These are phyloP conservation scores for Gerosis bhagava DNA, from an alignment of 2,888 invertebrate species.

Conservation along the genomic window DNA sequence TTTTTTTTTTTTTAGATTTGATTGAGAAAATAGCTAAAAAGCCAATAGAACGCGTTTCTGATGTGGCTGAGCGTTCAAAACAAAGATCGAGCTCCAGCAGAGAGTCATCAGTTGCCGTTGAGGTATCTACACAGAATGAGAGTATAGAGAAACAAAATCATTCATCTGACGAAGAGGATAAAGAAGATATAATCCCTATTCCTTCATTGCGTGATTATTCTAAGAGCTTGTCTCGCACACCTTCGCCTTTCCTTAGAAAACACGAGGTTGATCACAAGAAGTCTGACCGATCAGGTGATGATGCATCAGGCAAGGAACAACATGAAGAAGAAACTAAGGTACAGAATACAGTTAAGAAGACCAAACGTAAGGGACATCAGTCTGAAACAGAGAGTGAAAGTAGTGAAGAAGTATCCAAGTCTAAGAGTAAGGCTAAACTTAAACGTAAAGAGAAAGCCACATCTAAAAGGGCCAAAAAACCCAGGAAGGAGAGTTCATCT, in stretches of 20 bases:
- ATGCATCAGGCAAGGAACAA: conserved; percentile 73
- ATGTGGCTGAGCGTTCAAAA: conserved; percentile 51
- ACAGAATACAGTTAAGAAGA: conserved; percentile 62
- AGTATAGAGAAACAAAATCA: conserved; percentile 52
- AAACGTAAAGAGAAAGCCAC: conserved; percentile 80
- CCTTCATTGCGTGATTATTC: conserved; percentile 82
- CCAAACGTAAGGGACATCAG: conserved; percentile 79
- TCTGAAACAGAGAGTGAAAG: conserved; percentile 75
- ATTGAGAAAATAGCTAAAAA: conserved; percentile 62
- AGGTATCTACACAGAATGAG: conserved; percentile 60
- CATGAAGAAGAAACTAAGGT: conserved; percentile 60
- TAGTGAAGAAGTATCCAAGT: conserved; percentile 65
- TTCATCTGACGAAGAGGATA: conserved; percentile 70
- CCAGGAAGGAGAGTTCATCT: conserved; percentile 72
- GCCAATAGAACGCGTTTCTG: conserved; percentile 60
- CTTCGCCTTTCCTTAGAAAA: conserved; percentile 91
- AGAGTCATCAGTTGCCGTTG: conserved; percentile 68
- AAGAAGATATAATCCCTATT: conserved; percentile 63
- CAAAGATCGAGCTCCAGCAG: conserved; percentile 74
- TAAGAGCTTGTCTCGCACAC: conserved; percentile 91
- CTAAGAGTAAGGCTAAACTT: conserved; percentile 67
- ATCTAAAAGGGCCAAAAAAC: conserved; percentile 78
- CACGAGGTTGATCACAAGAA: conserved; percentile 81
- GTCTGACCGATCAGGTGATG: conserved; percentile 64
- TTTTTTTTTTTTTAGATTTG: conserved; percentile 52